Evolutionary conservation across 2,888 invertebrate species (phyloP), one percentile per base, ranked within the genome.

Genomic region (Plagodis pulveraria): DNA sequence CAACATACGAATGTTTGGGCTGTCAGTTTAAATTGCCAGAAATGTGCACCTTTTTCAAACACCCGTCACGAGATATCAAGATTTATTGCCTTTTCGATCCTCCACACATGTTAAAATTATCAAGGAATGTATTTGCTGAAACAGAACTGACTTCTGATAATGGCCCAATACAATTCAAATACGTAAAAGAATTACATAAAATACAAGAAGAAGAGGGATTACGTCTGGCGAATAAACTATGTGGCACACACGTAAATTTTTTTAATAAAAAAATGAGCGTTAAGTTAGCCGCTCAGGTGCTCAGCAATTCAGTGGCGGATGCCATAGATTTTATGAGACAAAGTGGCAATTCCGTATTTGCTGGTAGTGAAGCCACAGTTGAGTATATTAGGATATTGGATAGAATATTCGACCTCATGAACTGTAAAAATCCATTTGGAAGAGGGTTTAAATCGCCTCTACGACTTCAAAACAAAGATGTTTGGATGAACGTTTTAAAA

Each of bases 121-220:
- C 54, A 22, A 40, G 66, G 49, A 66, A 63, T 62, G 33, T 50
- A 40, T 62, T 62, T 36, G 56, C 65, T 34, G 58, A 61, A 53
- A 55, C 59, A 47, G 50, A 41, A 53, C 56, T 46, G 0, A 53
- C 12, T 32, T 57, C 62, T 5, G 11, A 48, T 11, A 54, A 33
- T n/a, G n/a, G n/a, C n/a, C n/a, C n/a, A n/a, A n/a, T n/a, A n/a
- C n/a, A n/a, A n/a, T n/a, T n/a, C n/a, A 10, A 60, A 41, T 70
- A 48, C 36, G 32, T 67, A 11, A 43, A 55, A 53, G 44, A 59
- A 46, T 47, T 70, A 38, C 58, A 66, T n/a, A 34, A 66, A 9
- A 66, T 69, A 62, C 51, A 61, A 33, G n/a, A 61, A 42, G 63
- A 70, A 43, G 64, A 65, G n/a, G 43, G 43, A 6, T n/a, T 43